These are phyloP conservation scores for Lacanobia oleracea DNA, from an alignment of 2,888 invertebrate species.

Conservation along the genomic window DNA sequence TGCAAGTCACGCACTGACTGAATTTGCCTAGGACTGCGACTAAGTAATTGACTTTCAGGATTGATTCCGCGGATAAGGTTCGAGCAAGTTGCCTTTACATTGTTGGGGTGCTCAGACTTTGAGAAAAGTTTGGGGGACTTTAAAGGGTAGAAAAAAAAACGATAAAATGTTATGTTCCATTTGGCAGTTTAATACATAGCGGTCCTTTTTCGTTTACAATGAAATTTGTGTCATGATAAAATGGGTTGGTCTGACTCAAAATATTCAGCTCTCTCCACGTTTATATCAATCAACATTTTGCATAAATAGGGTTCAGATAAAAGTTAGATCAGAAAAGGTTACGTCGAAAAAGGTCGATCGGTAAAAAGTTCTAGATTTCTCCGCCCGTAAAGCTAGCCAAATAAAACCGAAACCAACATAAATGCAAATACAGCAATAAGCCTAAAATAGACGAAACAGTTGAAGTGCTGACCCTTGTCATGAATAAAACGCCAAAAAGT, in stretches of 20 bases:
- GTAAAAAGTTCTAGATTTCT: slow-evolving; percentile 48
- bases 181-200: background rate
- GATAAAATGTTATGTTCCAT: background rate
- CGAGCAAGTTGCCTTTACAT: slow-evolving; percentile 33
- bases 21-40: slow-evolving; percentile 69
- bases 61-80: slow-evolving; percentile 52
- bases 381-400: slow-evolving; percentile 13
- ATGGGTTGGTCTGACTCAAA: background rate
- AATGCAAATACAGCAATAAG: slow-evolving; percentile 45
- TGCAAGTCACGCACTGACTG: slow-evolving; percentile 70
- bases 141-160: background rate
- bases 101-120: slow-evolving; percentile 25
- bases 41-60: slow-evolving; percentile 68
- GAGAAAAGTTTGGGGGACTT: background rate
- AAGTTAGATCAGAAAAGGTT: slow-evolving; percentile 32
- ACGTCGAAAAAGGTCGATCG: slow-evolving; percentile 26
- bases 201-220: background rate
- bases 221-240: slow-evolving; percentile 1
- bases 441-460: slow-evolving; percentile 38
- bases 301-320: slow-evolving; percentile 21
- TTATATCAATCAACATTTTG: slow-evolving; percentile 25
- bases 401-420: slow-evolving; percentile 35
- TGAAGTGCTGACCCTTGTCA: slow-evolving; percentile 56
- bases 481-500: slow-evolving; percentile 42
- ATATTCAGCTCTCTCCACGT: slow-evolving; percentile 9